A percentile compares a stretch with the other conserved stretches of the same genome.
These are phyloP conservation scores for Stratiomys singularior DNA, from an alignment of 2,888 invertebrate species.

Conservation along the genomic window DNA sequence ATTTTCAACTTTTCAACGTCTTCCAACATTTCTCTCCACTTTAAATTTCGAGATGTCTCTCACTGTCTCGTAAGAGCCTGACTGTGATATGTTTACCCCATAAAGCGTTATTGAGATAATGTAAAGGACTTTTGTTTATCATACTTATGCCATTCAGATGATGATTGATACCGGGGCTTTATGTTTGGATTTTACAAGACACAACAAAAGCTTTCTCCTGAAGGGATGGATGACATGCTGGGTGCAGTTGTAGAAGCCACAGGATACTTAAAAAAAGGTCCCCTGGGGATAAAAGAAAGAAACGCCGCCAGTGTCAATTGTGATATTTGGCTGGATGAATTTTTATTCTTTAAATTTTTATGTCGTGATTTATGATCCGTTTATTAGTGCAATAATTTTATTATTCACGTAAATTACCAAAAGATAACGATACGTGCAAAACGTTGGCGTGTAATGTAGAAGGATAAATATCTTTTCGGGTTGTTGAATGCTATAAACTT, in stretches of 20 bases:
- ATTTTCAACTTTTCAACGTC: conserved; percentile 11
- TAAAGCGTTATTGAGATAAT: conserved; percentile 16
- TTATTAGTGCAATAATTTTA: conserved; percentile 44
- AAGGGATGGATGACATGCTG: background rate
- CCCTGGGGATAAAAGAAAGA: background rate
- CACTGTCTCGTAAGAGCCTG: background rate
- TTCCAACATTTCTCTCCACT: background rate
- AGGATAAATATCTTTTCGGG: too few species aligned
- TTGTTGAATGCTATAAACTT: too few species aligned
- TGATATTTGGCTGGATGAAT: background rate
- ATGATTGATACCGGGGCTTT: conserved; percentile 49
- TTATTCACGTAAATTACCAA: background rate
- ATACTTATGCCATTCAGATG: conserved; percentile 50
- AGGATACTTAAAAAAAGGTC: background rate
- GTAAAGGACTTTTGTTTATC: conserved; percentile 49
- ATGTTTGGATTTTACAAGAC: conserved; percentile 42
- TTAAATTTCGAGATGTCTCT: background rate
- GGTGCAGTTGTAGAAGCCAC: background rate
- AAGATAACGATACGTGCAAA: too few species aligned
- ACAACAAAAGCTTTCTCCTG: background rate
- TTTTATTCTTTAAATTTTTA: conserved; percentile 26
- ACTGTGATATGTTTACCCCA: conserved; percentile 24
- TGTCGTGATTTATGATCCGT: conserved; percentile 39
- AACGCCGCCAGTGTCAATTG: background rate
- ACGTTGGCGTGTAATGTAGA: too few species aligned